Base-by-base conservation (phyloP, 1,140 invertebrate species). In the Zaprionus tsacasi region DNA sequence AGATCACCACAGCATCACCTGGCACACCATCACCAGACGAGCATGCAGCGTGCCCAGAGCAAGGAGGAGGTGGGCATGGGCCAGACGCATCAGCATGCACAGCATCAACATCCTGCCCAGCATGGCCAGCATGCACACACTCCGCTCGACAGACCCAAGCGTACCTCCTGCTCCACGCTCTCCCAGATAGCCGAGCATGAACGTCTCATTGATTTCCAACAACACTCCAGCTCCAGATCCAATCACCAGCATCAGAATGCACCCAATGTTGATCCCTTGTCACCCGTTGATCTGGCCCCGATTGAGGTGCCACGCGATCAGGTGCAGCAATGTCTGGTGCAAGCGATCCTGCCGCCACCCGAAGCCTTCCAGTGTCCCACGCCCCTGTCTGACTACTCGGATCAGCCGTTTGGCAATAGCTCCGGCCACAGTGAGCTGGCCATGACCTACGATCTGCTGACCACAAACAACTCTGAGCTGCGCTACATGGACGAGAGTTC, bases 401-500 rank as follows among this genome's bases (percentile, higher is more conserved):
- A 82, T 93, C 94, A 50, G 69, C 92, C 93, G 7, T 94, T 94
- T 78, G 90, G 86, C 38, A 88, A 85, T 30, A 90, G 87, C 55
- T 92, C 91, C 15, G 91, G 81, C 13, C 78, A 92, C 40, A 92
- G 92, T 43, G 92, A 93, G 27, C 74, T 92, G 35, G 83, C 81
- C 56, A 93, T 94, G 75, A 95, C 95, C 27, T 97, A 96, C 86
- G 96, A 98, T 86, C 93, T 96, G 65, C 93, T 97, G 59, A 94
- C 96, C 57, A 94, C 96, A 27, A 96, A 96, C 65, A 95, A 95
- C 54, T 96, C 96, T 12, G 97, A 98, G 93, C 93, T 98, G 40
- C 94, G 96, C 15, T 98, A 95, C 90, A 98, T 98, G 97, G 97
- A 98, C 90, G 97, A 98, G 87, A 98, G 97, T 92, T 98, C 97